Evolutionary conservation across 2,113 vertebrate genomes (phyloP), one percentile per base, ranked within the genome.

Genomic region (Cebidichthys violaceus): DNA sequence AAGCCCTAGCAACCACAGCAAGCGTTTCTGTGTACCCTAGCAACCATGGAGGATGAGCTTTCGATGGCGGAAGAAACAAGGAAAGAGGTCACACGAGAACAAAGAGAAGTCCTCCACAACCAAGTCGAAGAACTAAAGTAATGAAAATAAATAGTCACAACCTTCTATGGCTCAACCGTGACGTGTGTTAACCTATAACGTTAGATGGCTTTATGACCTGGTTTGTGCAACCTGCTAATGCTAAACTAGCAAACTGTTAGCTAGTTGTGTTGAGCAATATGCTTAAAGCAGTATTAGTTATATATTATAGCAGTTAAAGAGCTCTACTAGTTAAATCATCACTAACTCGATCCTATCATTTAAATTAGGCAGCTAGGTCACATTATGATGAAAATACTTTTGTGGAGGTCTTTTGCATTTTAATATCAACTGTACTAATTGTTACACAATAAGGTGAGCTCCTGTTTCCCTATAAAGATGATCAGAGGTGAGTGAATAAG

Each of bases 81-180:
- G 8, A 17, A 70, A 10, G 17, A 76, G 4, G 15, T 59, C 41
- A 43, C 60, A 2, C 7, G 65, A 52, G 80, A 84, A 24, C 22
- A 70, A 1, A 55, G 72, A 60, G 0, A 79, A 55, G 6, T 59
- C 1, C 3, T 85, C 47, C 18, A 35, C n/a, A 22, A 68, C 2
- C 85, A 27, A 13, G 27, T 93, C 3, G 13, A 88, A 57, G 80
- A 87, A 15, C 50, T 90, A 8, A 84, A 50, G 93, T 93, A 90
- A 90, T 55, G 9, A 18, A 31, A 47, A 18, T 6, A 39, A 14
- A 31, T 61, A 31, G 9, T 41, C 13, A 43, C 33, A 41, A 43
- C 15, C 6, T 0, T 29, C 5, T 20, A 0, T 60, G 27, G 27
- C 1, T 62, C 8, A 15, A 13, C 18, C 6, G 6, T 22, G 9